These are phyloP conservation scores for Isurus oxyrinchus DNA, from an alignment of 2,113 vertebrate genomes.

Conservation along the genomic window DNA sequence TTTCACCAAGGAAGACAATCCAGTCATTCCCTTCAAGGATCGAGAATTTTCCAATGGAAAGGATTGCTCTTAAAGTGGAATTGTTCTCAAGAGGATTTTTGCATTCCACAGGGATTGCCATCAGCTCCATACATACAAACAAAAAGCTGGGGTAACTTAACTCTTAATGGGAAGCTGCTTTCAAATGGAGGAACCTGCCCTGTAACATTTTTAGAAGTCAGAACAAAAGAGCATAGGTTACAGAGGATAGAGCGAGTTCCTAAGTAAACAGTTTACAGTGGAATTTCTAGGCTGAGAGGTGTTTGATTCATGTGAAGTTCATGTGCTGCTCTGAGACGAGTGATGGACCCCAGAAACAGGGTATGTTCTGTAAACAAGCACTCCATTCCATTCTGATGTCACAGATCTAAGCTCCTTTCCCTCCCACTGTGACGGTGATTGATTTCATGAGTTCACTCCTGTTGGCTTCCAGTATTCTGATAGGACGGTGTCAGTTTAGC, in stretches of 20 bases:
- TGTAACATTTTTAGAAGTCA: too few species aligned
- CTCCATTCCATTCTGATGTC: conserved; percentile 8
- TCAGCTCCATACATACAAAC: not conserved
- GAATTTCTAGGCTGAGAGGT: not conserved
- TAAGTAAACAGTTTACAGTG: not conserved
- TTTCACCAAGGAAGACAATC: not conserved
- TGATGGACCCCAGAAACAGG: not conserved
- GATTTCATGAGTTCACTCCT: not conserved
- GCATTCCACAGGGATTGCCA: not conserved
- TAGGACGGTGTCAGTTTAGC: not conserved
- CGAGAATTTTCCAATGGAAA: not conserved
- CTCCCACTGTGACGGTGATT: conserved; percentile 11
- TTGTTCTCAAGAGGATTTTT: not conserved
- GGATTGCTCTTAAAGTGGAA: not conserved
- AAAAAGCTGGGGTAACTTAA: not conserved
- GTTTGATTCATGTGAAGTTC: not conserved
- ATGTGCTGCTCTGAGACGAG: not conserved
- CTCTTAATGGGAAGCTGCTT: not conserved
- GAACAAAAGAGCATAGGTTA: not conserved
- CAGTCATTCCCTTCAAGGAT: not conserved
- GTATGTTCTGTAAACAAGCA: conserved; percentile 5
- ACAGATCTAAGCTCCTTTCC: conserved; percentile 17
- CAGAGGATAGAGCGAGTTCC: not conserved
- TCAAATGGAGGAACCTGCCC: not conserved
- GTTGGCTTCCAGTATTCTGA: not conserved